Evolutionary conservation across 1,140 invertebrate species (phyloP).

Genomic region (Saccostrea glomerata): DNA sequence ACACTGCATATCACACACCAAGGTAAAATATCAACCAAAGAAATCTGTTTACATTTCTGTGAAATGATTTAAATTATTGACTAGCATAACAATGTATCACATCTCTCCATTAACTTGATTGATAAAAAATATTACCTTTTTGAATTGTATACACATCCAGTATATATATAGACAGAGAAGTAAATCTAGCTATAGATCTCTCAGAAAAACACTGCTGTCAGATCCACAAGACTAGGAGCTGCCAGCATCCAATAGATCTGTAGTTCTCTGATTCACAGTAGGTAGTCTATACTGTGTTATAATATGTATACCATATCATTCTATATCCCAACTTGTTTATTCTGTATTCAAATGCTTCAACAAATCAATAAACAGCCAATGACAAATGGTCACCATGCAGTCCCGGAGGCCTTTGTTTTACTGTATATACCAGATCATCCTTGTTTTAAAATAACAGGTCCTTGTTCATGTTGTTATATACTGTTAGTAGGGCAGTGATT

Average conservation of each 20-base stretch:
- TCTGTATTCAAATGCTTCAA: not conserved
- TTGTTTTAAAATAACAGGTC: not conserved
- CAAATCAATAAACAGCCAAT: constrained; percentile 19
- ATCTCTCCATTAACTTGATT: no score
- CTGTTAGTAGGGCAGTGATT: no score
- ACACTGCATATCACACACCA: no score
- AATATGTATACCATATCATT: not conserved
- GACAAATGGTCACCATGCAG: not conserved
- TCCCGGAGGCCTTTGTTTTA: not conserved
- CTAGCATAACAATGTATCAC: no score
- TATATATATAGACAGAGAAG: not conserved
- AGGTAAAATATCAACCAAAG: no score
- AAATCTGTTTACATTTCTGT: no score
- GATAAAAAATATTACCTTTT: not conserved
- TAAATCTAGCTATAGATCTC: not conserved
- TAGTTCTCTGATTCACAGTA: not conserved
- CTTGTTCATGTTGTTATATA: no score
- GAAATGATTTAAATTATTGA: no score
- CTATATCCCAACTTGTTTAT: not conserved
- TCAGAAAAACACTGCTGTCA: not conserved
- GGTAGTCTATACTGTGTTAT: not conserved
- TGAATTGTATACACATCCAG: not conserved
- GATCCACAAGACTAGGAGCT: not conserved
- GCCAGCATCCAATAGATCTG: not conserved
- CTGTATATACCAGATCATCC: not conserved